Evolutionary conservation across 2,888 invertebrate species (phyloP), one percentile per base, ranked within the genome.

Genomic region (Brenthis hecate): DNA sequence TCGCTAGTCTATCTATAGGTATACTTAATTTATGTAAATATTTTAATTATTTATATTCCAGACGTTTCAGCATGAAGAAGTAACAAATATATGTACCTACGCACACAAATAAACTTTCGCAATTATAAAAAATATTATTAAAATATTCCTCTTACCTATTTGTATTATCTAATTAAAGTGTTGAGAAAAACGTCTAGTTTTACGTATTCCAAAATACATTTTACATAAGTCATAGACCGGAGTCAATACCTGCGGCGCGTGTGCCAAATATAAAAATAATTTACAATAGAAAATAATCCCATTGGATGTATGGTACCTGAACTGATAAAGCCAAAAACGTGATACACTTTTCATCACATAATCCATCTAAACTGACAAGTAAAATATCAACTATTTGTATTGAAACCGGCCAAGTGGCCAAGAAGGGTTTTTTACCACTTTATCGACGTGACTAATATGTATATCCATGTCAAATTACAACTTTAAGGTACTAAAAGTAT

Each of bases 231-330:
- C 53, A 62, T 36, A 6, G 8, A 36, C 19, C 19, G 19, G 19
- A 36, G 16, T 43, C 36, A 62, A 53, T 53, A 43, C 36, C 28
- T 43, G 11, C 36, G 36, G 11, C 36, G 36, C 13, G 32, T 43
- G 2, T 62, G 62, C 53, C 62, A 53, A 51, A 32, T 51, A 53
- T 51, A 62, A 43, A 62, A 53, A 62, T 62, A 62, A 32, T 51
- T 43, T 16, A 43, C 53, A 36, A 36, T 5, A 62, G 14, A 13
- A 62, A 36, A 53, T 19, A 2, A 32, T 13, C 32, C 50, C 53
- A 51, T 62, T 43, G 8, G 14, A 43, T 51, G 8, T 19, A 53
- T 62, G 53, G 62, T 54, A 19, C 36, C 36, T 53, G 53, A 53
- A 50, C 53, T 53, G 53, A 53, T 6, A 3, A 23, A 16, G 51